Base-by-base conservation (phyloP, 2,888 invertebrate species). In the Metellina segmentata region DNA sequence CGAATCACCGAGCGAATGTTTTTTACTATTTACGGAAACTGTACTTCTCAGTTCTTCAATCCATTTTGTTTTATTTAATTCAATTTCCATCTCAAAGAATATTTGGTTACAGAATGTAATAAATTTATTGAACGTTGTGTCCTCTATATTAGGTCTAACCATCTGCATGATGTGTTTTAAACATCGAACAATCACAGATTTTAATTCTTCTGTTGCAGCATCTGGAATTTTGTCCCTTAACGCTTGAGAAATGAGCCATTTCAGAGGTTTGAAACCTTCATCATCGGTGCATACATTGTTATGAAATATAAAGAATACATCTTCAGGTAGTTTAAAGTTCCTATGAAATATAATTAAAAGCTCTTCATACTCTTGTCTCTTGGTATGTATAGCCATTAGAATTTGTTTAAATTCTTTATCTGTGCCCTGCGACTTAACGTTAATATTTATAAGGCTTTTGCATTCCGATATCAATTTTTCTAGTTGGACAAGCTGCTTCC, bases 41-140 rank as follows among this genome's bases (percentile, higher is more conserved):
- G 52, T 78, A 16, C 52, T 51, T 5, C 9, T 52, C 51, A 78
- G 52, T 19, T 78, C 52, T 78, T 78, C n/a, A n/a, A 78, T 51
- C 78, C 78, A 53, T 52, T 52, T 78, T 4, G 11, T 78, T 52
- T n/a, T 75, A 16, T 48, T 48, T 7, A 75, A 16, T 16, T 48
- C 16, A 16, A 75, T 48, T 20, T 75, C 48, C 9, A 48, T 34
- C 9, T 61, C 61, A 16, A 16, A 9, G 11, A 61, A 16, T 6
- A 61, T 7, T 11, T 11, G 7, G 9, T 61, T 11, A 16, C 16
- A 16, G 61, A 7, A 16, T 5, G 6, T 61, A 7, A 16, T 61
- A 11, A 61, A 16, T 11, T 8, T 6, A 16, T 61, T 9, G 61
- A 61, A 61, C 9, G 11, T 16, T 61, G 11, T 11, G 61, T 6